These are phyloP conservation scores for Seira musarum DNA, from an alignment of 2,888 invertebrate genomes.

Conservation along the genomic window DNA sequence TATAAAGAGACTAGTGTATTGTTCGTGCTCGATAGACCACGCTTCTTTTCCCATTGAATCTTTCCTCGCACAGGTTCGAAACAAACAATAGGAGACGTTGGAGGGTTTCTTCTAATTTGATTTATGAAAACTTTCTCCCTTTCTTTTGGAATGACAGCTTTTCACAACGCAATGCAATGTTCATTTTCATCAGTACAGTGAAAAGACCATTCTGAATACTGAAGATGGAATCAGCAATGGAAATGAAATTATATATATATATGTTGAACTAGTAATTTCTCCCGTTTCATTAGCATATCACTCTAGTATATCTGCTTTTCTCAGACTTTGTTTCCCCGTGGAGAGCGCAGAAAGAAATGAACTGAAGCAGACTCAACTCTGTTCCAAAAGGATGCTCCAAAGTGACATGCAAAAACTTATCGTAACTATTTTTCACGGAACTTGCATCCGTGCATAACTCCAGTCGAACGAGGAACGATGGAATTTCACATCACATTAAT, in stretches of 20 bases:
- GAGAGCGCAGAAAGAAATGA: not conserved
- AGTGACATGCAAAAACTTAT: conserved; percentile 7
- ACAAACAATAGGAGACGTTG: not conserved
- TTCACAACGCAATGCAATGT: not conserved
- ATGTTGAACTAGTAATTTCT: not conserved
- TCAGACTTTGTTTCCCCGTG: conserved; percentile 1
- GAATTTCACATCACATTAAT: conserved; percentile 20
- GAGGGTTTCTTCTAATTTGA: conserved; percentile 1
- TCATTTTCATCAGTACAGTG: not conserved
- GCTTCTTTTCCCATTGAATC: not conserved
- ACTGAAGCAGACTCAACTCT: not conserved
- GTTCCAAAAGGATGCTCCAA: not conserved
- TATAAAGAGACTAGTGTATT: not conserved
- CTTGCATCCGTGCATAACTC: not conserved
- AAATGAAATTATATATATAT: not conserved
- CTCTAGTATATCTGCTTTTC: not conserved
- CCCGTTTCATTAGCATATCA: not conserved
- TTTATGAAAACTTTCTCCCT: conserved; percentile 15
- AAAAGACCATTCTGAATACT: not conserved
- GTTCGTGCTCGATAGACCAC: not conserved
- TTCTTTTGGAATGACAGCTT: not conserved
- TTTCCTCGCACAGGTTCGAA: not conserved
- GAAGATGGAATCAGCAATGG: not conserved
- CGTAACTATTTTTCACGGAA: not conserved
- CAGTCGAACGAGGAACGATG: not conserved